Base-by-base conservation (phyloP, 2,888 invertebrate genomes). In the Hetaerina titia region DNA sequence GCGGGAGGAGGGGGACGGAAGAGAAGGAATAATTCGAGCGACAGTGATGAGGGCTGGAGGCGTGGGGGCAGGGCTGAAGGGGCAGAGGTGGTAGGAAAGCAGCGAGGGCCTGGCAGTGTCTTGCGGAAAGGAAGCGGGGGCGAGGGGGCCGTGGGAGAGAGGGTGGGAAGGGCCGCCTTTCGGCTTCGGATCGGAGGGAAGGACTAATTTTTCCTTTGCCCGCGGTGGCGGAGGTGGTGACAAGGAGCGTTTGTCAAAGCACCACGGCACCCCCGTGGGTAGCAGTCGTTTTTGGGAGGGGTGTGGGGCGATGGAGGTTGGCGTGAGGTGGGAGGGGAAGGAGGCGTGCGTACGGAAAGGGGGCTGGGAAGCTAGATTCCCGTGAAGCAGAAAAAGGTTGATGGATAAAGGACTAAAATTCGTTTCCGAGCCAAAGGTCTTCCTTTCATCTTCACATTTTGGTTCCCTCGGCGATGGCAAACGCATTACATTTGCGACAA, bases 211-310 rank as follows among this genome's bases (percentile, higher is more conserved):
- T 92, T 92, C 69, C 64, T 45, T 92, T 92, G 56, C 92, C 81
- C 81, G 81, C 15, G 81, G 31, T 11, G 92, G 92, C 22, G 63
- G 90, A 90, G 90, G 90, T 90, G 90, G 90, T 60, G 92, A 92
- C 92, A 74, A n/a, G 69, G 92, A 22, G 69, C 69, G 92, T 92
- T 92, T 92, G 92, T 92, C 92, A 92, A 92, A 69, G 45, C 92
- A 56, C 22, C 64, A 31, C 69, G 69, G 22, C 17, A 31, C 9
- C 81, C 81, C 25, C 0, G 31, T 22, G 15, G 25, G 11, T 31
- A 81, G 81, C 25, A 45, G 45, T 45, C 31, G 81, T 81, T 31
- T 31, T 31, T 13, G 31, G 81, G n/a, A 81, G n/a, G 5, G 45
- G 45, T 45, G 45, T 45, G 45, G 45, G 45, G 45, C 45, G 45